Evolutionary conservation across 2,888 invertebrate genomes (phyloP), one percentile per base, ranked within the genome.

Genomic region (Plusia festucae): DNA sequence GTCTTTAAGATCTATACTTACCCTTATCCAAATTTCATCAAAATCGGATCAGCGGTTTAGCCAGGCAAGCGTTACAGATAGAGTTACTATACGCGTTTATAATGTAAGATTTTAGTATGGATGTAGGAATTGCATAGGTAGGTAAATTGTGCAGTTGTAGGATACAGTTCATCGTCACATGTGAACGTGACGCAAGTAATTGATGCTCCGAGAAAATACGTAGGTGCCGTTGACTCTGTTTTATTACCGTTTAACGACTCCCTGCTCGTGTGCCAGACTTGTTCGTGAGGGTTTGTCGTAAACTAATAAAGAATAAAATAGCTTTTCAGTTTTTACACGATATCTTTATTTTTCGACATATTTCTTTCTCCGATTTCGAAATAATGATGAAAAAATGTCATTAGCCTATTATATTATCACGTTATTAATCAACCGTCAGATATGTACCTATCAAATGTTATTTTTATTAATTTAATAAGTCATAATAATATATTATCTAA

Each of bases 241-340:
- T 81, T 83, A 83, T 80, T 80, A 79, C 72, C 69, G 70, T 82
- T 82, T 84, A 83, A 83, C 81, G 78, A 84, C 76, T 70, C 56
- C 59, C 46, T 65, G 70, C 63, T 54, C 73, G 71, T 80, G 70
- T 77, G 65, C 65, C 63, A 64, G 59, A 60, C 68, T 69, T 68
- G 55, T 77, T 79, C 53, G 57, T 67, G 64, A 60, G 61, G 63
- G 57, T 49, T 70, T 59, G 32, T 54, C 53, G 44, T 20, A 18
- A 32, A 16, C 24, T 62, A 46, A 44, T 54, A 56, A 22, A 51
- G 49, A 13, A 46, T 54, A 20, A 40, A 61, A 67, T 52, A 30
- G n/a, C n/a, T n/a, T 52, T 30, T 11, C 51, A 16, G 51, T 20
- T 53, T 44, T 59, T 44, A 8, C 30, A 46, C 8, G 30, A 51